phyloP scores from a whole-genome alignment of 2,797 vertebrate genomes.

The Anabas testudineus region DNA sequence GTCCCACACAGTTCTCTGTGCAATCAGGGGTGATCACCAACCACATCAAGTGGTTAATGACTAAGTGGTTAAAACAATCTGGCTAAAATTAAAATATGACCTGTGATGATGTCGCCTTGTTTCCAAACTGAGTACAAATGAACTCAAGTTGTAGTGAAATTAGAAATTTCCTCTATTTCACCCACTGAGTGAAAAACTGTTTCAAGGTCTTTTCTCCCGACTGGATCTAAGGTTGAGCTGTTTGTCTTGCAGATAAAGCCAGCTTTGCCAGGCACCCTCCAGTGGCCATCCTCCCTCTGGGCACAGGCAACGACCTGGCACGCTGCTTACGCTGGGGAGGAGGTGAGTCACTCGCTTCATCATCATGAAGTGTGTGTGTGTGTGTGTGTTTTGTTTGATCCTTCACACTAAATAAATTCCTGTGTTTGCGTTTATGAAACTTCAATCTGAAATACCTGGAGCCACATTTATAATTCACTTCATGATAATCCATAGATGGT shows the following conservation, averaged over 20 bases:
- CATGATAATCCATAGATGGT: too few relatives aligned
- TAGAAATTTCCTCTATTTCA: not conserved
- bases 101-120: not conserved
- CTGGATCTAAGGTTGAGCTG: not conserved
- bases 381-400: conserved; percentile 23
- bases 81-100: too few relatives aligned
- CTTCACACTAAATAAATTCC: conserved; percentile 2
- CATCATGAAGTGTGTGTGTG: conserved; percentile 23
- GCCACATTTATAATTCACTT: too few relatives aligned
- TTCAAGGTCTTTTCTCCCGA: not conserved
- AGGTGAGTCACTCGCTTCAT: conserved; percentile 83
- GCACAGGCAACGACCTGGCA: conserved; percentile 95
- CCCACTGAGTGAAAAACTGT: not conserved
- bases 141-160: not conserved
- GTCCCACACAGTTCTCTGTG: not conserved
- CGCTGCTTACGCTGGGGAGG: conserved; percentile 96
- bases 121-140: not conserved
- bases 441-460: not conserved
- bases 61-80: too few relatives aligned
- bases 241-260: conserved; percentile 88
- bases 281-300: conserved; percentile 93
- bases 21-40: too few relatives aligned
- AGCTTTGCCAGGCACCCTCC: conserved; percentile 89
- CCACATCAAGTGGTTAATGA: too few relatives aligned
- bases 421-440: not conserved